phyloP scores from a whole-genome alignment of 2,797 vertebrate species.

The Myotis myotis region DNA sequence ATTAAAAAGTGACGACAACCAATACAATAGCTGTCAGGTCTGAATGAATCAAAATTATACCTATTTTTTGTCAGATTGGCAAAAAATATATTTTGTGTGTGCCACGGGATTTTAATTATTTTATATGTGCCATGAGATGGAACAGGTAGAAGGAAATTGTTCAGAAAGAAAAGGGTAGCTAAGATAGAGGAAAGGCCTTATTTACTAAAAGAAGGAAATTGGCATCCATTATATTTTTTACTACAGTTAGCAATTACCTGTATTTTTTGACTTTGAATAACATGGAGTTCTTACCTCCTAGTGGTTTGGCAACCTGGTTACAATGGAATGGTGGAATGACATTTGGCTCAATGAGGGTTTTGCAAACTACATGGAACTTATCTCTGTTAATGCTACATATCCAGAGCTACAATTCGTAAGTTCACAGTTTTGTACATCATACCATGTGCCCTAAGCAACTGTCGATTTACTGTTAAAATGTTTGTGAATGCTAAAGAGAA shows the following conservation, averaged over 20 bases:
- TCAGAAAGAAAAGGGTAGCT: neutral
- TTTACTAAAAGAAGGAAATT: neutral
- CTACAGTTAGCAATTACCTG: neutral
- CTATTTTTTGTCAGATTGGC: neutral
- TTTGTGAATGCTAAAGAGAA: neutral
- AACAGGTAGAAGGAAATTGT: neutral
- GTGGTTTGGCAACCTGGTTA: conserved; percentile 92
- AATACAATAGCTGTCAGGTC: neutral
- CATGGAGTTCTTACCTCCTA: conserved; percentile 63
- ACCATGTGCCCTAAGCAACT: neutral
- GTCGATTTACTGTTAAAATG: neutral
- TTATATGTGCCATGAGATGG: neutral
- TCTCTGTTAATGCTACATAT: conserved; percentile 87
- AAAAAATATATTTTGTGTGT: neutral
- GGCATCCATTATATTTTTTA: neutral
- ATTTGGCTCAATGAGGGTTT: conserved; percentile 91
- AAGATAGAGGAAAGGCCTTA: neutral
- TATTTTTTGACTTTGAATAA: neutral
- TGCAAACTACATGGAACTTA: conserved; percentile 89
- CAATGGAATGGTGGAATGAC: conserved; percentile 91
- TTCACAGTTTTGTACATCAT: conserved; percentile 29
- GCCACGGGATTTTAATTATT: neutral
- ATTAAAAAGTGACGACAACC: neutral
- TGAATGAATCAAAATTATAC: neutral
- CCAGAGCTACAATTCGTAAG: conserved; percentile 86